Conservation (phyloP, 2,113 vertebrate species). For the Anarhynchus alexandrinus region DNA sequence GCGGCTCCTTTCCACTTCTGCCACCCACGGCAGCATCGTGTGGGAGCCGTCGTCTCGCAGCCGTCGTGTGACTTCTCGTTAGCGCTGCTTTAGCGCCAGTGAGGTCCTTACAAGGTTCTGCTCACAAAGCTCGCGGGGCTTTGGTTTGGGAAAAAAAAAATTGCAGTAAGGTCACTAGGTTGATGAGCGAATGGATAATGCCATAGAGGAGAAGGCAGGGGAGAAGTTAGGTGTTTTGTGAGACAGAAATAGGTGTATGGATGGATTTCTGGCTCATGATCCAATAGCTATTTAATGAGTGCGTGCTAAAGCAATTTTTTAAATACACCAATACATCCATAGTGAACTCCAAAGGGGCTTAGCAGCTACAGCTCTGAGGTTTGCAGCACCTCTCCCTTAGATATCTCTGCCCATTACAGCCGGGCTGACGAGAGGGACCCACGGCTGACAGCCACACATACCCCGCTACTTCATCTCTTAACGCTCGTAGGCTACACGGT, state of each 20-base stretch:
- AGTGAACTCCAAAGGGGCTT: background rate
- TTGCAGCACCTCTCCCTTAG: background rate
- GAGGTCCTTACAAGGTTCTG: background rate
- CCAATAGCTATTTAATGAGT: background rate
- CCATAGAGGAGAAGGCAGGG: background rate
- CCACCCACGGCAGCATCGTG: accelerated
- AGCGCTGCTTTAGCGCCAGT: background rate
- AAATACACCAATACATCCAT: background rate
- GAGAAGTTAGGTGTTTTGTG: background rate
- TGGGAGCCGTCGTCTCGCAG: background rate
- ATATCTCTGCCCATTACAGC: accelerated
- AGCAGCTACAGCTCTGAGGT: background rate
- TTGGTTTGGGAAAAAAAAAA: background rate
- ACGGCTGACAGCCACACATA: too few species aligned
- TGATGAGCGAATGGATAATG: background rate
- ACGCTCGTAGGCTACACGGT: background rate
- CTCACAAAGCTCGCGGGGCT: background rate
- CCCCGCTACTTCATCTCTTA: background rate
- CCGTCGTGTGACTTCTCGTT: accelerated
- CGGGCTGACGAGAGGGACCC: background rate
- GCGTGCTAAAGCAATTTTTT: background rate
- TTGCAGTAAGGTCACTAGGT: background rate
- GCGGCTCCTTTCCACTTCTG: accelerated
- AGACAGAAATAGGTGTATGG: background rate
- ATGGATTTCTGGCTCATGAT: background rate